A percentile compares a stretch with the other conserved stretches of the same genome.
Conservation (phyloP, 2,113 vertebrate species). For the Microcebus lehilahytsara region DNA sequence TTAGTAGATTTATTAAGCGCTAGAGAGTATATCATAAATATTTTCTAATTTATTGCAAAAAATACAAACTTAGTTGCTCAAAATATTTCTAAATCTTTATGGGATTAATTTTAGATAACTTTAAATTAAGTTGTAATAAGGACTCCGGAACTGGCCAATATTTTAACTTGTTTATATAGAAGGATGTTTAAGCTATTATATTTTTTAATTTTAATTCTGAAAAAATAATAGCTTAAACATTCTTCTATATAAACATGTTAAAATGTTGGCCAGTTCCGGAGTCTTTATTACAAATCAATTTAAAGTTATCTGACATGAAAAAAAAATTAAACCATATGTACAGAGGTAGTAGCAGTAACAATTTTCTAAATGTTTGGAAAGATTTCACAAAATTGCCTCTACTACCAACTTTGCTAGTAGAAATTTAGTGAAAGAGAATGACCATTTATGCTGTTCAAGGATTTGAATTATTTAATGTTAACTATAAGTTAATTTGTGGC, state of each 20-base stretch:
- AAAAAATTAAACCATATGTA: neutral
- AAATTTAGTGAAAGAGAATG: neutral
- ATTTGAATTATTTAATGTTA: neutral
- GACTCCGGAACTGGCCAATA: no score
- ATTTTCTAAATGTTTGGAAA: neutral
- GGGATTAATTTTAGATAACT: neutral
- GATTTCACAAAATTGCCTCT: neutral
- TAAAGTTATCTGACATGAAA: neutral
- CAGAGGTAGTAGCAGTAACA: neutral
- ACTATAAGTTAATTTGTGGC: neutral
- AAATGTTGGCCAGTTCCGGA: neutral
- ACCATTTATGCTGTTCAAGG: neutral
- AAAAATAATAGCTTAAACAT: neutral
- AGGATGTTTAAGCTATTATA: no score
- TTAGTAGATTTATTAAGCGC: neutral
- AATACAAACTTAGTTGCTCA: neutral
- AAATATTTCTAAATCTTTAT: neutral
- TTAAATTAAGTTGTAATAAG: no score
- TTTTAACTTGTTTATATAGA: no score
- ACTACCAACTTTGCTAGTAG: neutral
- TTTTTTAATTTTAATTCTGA: neutral
- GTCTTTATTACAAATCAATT: neutral
- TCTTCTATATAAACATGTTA: neutral
- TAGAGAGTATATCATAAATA: neutral
- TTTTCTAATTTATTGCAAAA: neutral